Evolutionary conservation across 1,140 invertebrate species (phyloP).

Genomic region (Meloidogyne floridensis): DNA sequence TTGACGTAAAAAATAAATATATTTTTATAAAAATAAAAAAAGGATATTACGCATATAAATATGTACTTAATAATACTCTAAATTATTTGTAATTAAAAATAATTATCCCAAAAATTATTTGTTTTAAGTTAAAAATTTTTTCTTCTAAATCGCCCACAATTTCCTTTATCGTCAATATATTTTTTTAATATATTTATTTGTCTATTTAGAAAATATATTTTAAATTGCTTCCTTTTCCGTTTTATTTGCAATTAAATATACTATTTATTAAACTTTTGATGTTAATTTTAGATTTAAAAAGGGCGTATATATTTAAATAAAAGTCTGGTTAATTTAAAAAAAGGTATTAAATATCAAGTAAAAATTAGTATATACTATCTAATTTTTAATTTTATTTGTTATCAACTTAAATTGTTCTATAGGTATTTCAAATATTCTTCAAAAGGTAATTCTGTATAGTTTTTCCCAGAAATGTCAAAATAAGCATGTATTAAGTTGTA

Average conservation of each 20-base stretch:
- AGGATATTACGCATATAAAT: no score
- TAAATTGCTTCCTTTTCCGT: constrained; percentile 1
- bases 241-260: neutral
- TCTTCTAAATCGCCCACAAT: neutral
- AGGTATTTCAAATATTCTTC: no score
- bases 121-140: neutral
- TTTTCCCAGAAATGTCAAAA: no score
- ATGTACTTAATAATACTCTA: no score
- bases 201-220: neutral
- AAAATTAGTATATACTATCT: neutral
- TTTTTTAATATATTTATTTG: neutral
- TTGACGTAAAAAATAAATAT: no score
- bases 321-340: no score
- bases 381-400: neutral
- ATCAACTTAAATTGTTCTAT: no score
- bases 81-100: neutral
- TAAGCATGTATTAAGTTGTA: no score
- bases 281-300: neutral
- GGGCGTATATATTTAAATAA: neutral
- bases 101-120: neutral
- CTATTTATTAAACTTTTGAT: neutral
- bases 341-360: neutral
- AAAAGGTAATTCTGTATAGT: no score
- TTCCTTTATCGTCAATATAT: constrained; percentile 2
- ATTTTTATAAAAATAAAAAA: no score